These are phyloP conservation scores for Luffia ferchaultella DNA, from an alignment of 2,888 invertebrate genomes.

Conservation along the genomic window DNA sequence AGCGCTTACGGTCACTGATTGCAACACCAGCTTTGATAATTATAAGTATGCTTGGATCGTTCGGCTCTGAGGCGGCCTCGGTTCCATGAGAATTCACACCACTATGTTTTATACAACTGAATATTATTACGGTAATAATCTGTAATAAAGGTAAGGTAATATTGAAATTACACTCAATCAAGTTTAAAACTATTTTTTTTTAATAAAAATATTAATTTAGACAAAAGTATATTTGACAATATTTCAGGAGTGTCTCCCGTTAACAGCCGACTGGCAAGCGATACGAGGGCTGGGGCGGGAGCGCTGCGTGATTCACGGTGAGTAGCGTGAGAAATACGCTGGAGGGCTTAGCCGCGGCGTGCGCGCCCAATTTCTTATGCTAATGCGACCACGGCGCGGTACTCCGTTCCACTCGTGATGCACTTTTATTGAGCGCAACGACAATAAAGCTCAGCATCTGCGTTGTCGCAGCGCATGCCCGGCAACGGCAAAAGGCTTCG, in stretches of 20 bases:
- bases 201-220: too few species aligned
- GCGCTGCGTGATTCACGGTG: conserved; percentile 23
- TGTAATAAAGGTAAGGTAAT: too few species aligned
- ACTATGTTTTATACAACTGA: too few species aligned
- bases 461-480: conserved; percentile 18
- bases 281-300: conserved; percentile 10
- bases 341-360: conserved; percentile 44
- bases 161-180: too few species aligned
- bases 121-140: too few species aligned
- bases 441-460: conserved; percentile 3
- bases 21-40: background rate
- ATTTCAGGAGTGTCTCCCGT: too few species aligned
- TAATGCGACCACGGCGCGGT: conserved; percentile 39
- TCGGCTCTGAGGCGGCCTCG: too few species aligned
- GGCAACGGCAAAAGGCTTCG: conserved; percentile 10
- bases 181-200: too few species aligned
- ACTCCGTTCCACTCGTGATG: conserved; percentile 30
- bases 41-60: background rate
- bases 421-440: conserved; percentile 32
- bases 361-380: conserved; percentile 60
- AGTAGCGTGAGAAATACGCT: conserved; percentile 54
- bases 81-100: too few species aligned
- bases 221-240: too few species aligned
- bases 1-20: background rate
- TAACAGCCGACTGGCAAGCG: too few species aligned